phyloP scores from a whole-genome alignment of 2,888 invertebrate species.

The Perizoma flavofasciatum region DNA sequence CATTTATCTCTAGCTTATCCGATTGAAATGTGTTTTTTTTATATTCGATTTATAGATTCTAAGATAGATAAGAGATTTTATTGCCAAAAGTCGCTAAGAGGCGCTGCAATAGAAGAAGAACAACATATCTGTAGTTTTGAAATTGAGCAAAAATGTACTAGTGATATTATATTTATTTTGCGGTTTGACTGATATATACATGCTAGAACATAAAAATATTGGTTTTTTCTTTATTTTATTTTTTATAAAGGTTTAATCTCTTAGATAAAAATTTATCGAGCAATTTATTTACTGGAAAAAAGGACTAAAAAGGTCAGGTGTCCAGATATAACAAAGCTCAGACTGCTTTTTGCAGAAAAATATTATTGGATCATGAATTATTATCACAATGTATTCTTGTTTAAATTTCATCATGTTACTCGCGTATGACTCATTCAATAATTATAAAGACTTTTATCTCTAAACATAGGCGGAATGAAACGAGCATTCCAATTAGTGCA shows the following conservation, averaged over 20 bases:
- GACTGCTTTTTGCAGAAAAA: constrained; percentile 44
- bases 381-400: not conserved
- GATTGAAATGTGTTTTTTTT: no score
- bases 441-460: constrained; percentile 63
- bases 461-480: constrained; percentile 60
- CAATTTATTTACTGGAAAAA: constrained; percentile 23
- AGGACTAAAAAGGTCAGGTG: constrained; percentile 40
- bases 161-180: not conserved
- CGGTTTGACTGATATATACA: no score
- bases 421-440: constrained; percentile 50
- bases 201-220: no score
- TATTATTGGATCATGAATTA: constrained; percentile 42
- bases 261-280: no score
- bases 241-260: no score
- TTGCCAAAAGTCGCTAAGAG: no score
- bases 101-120: no score
- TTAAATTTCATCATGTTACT: constrained; percentile 18
- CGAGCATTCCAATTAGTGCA: constrained; percentile 79
- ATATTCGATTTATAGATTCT: no score
- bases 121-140: no score
- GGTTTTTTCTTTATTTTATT: no score
- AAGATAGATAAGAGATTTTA: no score
- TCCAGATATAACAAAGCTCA: constrained; percentile 43
- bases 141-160: not conserved
- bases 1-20: no score